These are phyloP conservation scores for Acinonyx jubatus DNA, from an alignment of 2,113 vertebrate genomes.

Conservation along the genomic window DNA sequence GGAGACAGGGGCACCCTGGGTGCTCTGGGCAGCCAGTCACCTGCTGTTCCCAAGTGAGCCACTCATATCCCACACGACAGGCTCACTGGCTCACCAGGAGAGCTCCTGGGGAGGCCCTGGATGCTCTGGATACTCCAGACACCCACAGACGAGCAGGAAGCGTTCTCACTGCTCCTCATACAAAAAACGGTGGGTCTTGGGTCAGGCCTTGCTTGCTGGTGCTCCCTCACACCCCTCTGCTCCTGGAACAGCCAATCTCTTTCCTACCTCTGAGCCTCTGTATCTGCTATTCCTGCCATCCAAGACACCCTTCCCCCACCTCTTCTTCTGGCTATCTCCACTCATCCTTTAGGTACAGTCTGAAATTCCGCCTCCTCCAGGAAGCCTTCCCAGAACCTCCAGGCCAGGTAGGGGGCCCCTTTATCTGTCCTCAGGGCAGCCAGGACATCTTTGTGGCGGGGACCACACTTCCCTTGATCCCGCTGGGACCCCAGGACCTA, in stretches of 20 bases:
- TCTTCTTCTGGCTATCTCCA: neutral
- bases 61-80: neutral
- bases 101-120: accelerated
- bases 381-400: neutral
- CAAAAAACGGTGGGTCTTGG: neutral
- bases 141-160: neutral
- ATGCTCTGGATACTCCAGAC: accelerated
- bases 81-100: accelerated
- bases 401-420: neutral
- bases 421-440: neutral
- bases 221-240: neutral
- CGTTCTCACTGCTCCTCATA: neutral
- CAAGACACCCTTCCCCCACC: neutral
- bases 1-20: neutral
- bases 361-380: neutral
- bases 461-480: neutral
- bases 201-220: accelerated
- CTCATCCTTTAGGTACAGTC: neutral
- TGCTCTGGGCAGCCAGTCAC: neutral
- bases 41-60: neutral
- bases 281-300: neutral
- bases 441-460: neutral
- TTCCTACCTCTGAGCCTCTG: neutral
- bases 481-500: neutral
- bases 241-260: no score